Evolutionary conservation across 2,888 invertebrate species (phyloP).

Genomic region (Ecdyonurus torrentis): DNA sequence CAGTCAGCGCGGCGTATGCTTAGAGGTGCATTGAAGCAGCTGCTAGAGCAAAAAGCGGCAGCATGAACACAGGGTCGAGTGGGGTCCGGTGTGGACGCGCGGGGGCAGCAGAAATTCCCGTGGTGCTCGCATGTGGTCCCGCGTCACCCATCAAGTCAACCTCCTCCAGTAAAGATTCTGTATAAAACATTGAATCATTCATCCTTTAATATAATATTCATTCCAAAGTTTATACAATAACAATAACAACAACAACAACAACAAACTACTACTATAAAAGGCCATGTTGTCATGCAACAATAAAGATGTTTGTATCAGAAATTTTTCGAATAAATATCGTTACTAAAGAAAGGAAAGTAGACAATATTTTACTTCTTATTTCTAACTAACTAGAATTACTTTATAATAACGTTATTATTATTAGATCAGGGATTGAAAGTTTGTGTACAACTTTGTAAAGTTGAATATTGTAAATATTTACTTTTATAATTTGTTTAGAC

Average conservation of each 20-base stretch:
- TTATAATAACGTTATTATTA: no score
- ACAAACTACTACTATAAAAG: background rate
- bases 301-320: background rate
- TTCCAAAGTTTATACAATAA: background rate
- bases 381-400: no score
- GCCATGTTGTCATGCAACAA: no score
- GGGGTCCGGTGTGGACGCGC: background rate
- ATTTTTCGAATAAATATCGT: no score
- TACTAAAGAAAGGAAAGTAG: no score
- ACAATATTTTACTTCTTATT: no score
- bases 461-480: no score
- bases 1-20: background rate
- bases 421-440: no score
- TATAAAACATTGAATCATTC: background rate
- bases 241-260: background rate
- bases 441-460: no score
- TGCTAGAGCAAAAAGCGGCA: background rate
- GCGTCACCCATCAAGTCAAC: conserved; percentile 6
- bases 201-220: background rate
- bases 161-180: conserved; percentile 7
- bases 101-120: conserved; percentile 3
- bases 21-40: background rate
- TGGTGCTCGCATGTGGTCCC: conserved; percentile 5
- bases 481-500: no score
- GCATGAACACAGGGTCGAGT: background rate